These are phyloP conservation scores for Choreutis nemorana DNA, from an alignment of 2,888 invertebrate genomes.

Conservation along the genomic window DNA sequence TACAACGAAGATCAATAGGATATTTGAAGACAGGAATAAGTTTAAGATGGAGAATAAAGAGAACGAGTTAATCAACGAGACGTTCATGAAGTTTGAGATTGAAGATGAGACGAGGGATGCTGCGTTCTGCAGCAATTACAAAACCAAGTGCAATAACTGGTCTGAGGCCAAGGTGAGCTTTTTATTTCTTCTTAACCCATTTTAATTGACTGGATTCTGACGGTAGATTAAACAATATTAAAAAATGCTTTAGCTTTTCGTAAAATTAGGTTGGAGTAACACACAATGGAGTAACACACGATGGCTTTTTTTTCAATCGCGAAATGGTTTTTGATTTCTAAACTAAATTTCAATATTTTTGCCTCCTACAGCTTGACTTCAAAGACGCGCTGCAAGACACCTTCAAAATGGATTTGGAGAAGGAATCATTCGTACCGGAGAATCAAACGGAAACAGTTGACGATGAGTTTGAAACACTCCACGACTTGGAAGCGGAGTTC, in stretches of 20 bases:
- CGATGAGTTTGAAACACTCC: slow-evolving; percentile 29
- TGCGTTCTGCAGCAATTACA: slow-evolving; percentile 21
- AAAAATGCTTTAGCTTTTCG: background rate
- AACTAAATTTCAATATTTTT: background rate
- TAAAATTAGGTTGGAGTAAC: background rate
- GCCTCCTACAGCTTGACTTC: slow-evolving; percentile 38
- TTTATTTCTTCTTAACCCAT: too few relatives aligned
- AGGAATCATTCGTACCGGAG: slow-evolving; percentile 29
- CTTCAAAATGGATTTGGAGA: slow-evolving; percentile 9
- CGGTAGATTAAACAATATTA: too few relatives aligned
- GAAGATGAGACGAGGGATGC: slow-evolving; percentile 53
- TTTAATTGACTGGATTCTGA: too few relatives aligned
- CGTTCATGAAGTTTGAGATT: slow-evolving; percentile 32
- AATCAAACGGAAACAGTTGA: slow-evolving; percentile 30
- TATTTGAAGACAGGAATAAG: slow-evolving; percentile 39
- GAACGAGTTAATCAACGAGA: slow-evolving; percentile 29
- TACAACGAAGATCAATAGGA: slow-evolving; percentile 30
- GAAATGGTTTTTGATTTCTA: background rate
- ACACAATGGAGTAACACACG: background rate
- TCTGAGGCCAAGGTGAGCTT: slow-evolving; percentile 34
- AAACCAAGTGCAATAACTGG: slow-evolving; percentile 26
- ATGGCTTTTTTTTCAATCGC: background rate
- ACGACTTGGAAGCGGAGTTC: slow-evolving; percentile 55
- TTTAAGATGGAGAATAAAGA: slow-evolving; percentile 50
- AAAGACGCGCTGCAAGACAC: slow-evolving; percentile 28